Base-by-base conservation (phyloP, 92 coral and sea anemone species). In the Porites divaricata region DNA sequence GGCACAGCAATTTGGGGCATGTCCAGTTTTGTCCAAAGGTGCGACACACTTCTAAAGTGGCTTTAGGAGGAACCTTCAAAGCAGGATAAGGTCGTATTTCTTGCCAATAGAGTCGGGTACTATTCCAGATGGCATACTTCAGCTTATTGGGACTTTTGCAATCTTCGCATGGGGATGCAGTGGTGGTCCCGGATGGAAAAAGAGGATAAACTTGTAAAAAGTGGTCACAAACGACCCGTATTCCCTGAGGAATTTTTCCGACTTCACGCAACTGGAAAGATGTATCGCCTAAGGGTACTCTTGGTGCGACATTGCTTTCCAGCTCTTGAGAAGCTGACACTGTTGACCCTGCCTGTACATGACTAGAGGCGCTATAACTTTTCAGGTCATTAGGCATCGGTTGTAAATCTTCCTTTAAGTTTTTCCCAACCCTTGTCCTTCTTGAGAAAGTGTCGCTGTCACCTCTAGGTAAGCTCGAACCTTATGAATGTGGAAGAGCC, bases 1-100 rank as follows among this genome's bases (percentile, higher is more conserved):
- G 84, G 66, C 98, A 94, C 12, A 86, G 84, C 6, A 14, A 48
- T 80, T 70, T 91, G 8, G 13, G 19, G 73, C 98, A 93, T 1
- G 74, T 70, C 23, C 49, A 49, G 17, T 77, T 26, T 6, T 16
- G 1, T 13, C 35, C 22, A 49, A 91, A 93, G 51, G 86, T 74
- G 22, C 80, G 86, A 85, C 98, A 93, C 9, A 68, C 52, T 20
- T 83, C 82, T 58, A 91, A 84, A 9, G 51, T 69, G 2, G 67
- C 91, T 67, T 53, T 79, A 25, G 78, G 78, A 14, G 70, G 81
- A 9, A 64, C 49, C 76, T n/a, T 56, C 20, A 1, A 56, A 26
- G 52, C 23, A 12, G 85, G 85, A 80, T 53, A 70, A 4, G 76
- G 76, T 53, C 85, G 69, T 49, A 80, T 80, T 11, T 6, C 68